Conservation (phyloP, 2,888 invertebrate genomes). For the Hirtodrosophila cameraria region DNA sequence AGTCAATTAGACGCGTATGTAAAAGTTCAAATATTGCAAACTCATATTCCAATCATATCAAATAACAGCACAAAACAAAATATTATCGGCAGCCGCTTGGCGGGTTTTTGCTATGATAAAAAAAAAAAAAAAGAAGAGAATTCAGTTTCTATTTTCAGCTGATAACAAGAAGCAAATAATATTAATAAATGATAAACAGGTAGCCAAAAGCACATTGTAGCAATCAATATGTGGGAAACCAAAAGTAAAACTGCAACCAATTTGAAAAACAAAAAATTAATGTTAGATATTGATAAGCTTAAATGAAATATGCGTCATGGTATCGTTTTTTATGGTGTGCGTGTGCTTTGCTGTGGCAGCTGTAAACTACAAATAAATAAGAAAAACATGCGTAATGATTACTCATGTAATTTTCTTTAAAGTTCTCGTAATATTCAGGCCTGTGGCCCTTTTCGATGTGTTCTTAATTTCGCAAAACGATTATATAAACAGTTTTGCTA, state of each 20-base stretch:
- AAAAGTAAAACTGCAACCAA: conserved; percentile 1
- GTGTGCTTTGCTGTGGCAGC: not conserved
- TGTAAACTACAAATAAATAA: not conserved
- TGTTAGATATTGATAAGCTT: conserved; percentile 27
- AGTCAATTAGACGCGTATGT: conserved; percentile 10
- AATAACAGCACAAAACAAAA: conserved; percentile 1
- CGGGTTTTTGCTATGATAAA: conserved; percentile 17
- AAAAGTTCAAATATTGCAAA: conserved; percentile 10
- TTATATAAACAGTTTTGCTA: no score
- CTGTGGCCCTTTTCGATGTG: no score
- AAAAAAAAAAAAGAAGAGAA: not conserved
- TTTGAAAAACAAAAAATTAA: not conserved
- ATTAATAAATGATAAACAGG: conserved; percentile 36
- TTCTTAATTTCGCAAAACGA: no score
- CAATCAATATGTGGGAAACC: conserved; percentile 30
- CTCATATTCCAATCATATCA: not conserved
- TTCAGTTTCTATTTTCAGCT: conserved; percentile 19
- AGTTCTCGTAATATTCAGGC: not conserved
- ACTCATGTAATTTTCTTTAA: conserved; percentile 17
- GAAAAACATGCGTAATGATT: conserved; percentile 16
- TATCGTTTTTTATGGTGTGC: not conserved
- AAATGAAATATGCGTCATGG: conserved; percentile 28
- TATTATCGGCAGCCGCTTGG: conserved; percentile 7
- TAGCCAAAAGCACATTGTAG: conserved; percentile 13
- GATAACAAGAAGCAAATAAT: conserved; percentile 30